These are phyloP conservation scores for Leucoraja ocellata DNA, from an alignment of 2,797 vertebrate species.

Conservation along the genomic window DNA sequence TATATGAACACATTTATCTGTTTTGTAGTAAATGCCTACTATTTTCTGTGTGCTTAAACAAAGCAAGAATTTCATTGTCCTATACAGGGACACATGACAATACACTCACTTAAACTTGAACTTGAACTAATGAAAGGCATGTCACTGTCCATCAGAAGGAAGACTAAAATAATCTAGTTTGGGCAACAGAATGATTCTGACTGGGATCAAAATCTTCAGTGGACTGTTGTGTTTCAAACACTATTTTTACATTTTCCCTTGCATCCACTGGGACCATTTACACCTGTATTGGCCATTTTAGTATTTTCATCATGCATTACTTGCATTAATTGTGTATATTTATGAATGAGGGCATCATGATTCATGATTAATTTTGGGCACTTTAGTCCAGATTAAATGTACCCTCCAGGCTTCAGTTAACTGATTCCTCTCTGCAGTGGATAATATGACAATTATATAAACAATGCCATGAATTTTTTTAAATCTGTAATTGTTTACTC, in stretches of 20 bases:
- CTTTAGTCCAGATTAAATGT: not conserved
- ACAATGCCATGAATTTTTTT: not conserved
- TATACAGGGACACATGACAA: no score
- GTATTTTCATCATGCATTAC: not conserved
- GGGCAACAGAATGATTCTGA: not conserved
- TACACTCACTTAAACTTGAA: no score
- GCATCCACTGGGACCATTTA: not conserved
- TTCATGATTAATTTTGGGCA: not conserved
- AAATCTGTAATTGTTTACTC: not conserved
- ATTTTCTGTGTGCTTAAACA: no score
- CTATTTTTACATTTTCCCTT: not conserved
- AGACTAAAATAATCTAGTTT: not conserved
- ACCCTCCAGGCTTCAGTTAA: not conserved
- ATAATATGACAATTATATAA: not conserved
- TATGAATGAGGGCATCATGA: not conserved
- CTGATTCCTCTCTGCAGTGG: constrained; percentile 11
- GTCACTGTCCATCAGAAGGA: not conserved
- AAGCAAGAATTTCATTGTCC: no score
- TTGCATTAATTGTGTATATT: not conserved
- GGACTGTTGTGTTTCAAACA: not conserved
- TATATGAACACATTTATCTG: no score
- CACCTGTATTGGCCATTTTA: not conserved
- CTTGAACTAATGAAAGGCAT: no score
- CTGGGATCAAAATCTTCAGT: not conserved
- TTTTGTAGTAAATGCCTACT: no score